Evolutionary conservation across 2,888 invertebrate species (phyloP), one percentile per base, ranked within the genome.

Genomic region (Tenthredo scrophulariae): DNA sequence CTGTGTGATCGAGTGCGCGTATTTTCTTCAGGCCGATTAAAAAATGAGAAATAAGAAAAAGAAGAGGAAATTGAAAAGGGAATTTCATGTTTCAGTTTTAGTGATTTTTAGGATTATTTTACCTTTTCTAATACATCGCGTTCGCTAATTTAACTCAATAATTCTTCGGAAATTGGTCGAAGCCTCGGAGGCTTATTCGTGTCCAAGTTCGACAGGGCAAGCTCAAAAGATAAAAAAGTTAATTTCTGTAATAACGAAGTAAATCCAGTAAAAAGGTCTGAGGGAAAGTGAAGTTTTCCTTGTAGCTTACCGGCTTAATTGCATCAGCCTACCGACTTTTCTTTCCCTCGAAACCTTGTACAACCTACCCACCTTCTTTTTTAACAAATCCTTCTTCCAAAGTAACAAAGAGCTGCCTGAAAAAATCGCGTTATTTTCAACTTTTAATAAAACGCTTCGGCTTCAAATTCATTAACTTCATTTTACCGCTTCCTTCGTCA

Each of bases 231-330:
- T 77, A 33, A 50, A 54, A 77, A 77, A 77, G 77, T 77, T 54
- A 54, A 77, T 77, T 77, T 72, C 29, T 54, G 54, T 33, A 77
- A 77, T 54, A 77, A 77, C 54, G 58, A 40, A 33, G 58, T 62
- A 54, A 50, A 29, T 50, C 50, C 29, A 29, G 22, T 33, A 46
- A 50, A 33, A 54, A 54, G 18, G 18, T 50, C 9, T n/a, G 50
- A 46, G 29, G 6, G 26, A 62, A 62, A 62, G 22, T 50, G 37
- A 80, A 80, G 58, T 62, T 80, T 80, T 80, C 33, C 77, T 54
- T 62, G n/a, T 37, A 58, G 58, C 58, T 80, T 80, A 62, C 58
- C 58, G 40, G n/a, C 80, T 80, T 80, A 80, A 80, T 80, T 80
- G 62, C 80, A 80, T 80, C 54, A 26, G 79, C 58, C 58, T 40